Base-by-base conservation (phyloP, 2,888 invertebrate species). In the Oscheius myriophilus region DNA sequence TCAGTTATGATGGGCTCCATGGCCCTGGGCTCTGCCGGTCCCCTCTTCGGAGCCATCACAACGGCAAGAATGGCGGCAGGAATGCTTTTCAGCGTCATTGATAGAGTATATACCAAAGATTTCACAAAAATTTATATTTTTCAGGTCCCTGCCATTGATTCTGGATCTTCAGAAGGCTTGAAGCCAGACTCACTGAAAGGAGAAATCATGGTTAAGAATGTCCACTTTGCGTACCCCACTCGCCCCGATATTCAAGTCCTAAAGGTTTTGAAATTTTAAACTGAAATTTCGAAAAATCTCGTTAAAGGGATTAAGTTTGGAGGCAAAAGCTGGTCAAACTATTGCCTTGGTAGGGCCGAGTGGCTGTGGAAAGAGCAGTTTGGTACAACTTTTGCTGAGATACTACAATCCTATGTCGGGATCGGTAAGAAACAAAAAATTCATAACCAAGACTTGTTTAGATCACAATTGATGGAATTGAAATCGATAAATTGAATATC, bases 41-140 rank as follows among this genome's bases (percentile, higher is more conserved):
- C 93, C 0, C 91, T 92, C 69, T 91, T 93, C 85, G 92, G 93
- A 84, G 91, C 92, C 4, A 92, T 94, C 79, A 91, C 92, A 0
- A 90, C 91, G 23, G 93, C 93, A 0, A 91, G 78, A 23, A 93
- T 93, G 0, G 92, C 93, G 0, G 93, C 92, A 0, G 90, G 91
- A 0, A 85, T 86, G 0, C 86, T 89, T 7, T 88, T 87, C 64
- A 86, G 88, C n/a, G 87, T 89, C 39, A 88, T 89, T 67, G 88
- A 89, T 70, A 80, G 87, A 45, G 87, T 87, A 25, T n/a, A 46
- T 7, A 12, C n/a, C 14, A 57, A 18, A 52, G 21, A 52, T 4
- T 21, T 16, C 9, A 4, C 16, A 33, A 46, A 61, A 25, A 14
- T 11, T 26, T 11, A 57, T 43, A 49, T n/a, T 39, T 54, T 78